Percentiles rank a stretch among this genome's conserved stretches.
These are phyloP conservation scores for Polydrusus tereticollis DNA, from an alignment of 2,888 invertebrate species.

Conservation along the genomic window DNA sequence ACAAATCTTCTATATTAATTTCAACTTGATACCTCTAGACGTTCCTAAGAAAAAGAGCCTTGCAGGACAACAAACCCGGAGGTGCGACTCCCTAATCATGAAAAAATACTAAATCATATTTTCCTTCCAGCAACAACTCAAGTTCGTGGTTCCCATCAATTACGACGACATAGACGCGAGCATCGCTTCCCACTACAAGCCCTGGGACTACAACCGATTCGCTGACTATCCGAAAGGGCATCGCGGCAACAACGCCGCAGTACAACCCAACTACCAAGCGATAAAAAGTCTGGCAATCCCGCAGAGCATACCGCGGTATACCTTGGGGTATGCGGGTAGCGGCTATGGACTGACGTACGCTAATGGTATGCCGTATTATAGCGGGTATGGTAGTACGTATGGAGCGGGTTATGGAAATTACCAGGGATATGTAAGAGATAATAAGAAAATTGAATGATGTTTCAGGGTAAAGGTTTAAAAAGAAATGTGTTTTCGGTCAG, in stretches of 20 bases:
- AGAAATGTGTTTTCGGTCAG: background rate
- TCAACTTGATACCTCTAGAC: too few species aligned
- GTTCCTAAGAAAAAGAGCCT: too few species aligned
- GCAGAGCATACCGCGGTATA: constrained; percentile 36
- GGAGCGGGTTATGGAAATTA: constrained; percentile 31
- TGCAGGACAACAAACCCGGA: too few species aligned
- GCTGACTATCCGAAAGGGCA: constrained; percentile 62
- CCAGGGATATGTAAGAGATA: constrained; percentile 18
- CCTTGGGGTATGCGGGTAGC: constrained; percentile 31
- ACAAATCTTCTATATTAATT: too few species aligned
- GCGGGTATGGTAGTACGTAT: constrained; percentile 13
- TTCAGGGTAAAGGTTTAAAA: background rate
- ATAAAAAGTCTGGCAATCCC: constrained; percentile 62
- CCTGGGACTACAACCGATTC: constrained; percentile 61
- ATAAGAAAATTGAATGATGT: constrained; percentile 16
- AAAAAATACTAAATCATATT: background rate
- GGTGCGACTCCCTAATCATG: background rate
- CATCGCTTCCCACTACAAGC: constrained; percentile 52
- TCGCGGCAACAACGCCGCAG: constrained; percentile 57
- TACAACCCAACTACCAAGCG: constrained; percentile 61
- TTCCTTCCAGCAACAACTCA: constrained; percentile 56
- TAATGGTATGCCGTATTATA: constrained; percentile 20
- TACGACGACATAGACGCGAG: constrained; percentile 52
- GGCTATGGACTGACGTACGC: constrained; percentile 33
- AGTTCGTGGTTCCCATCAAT: constrained; percentile 64